Evolutionary conservation across 2,888 invertebrate genomes (phyloP).

Genomic region (Caenorhabditis sp.): DNA sequence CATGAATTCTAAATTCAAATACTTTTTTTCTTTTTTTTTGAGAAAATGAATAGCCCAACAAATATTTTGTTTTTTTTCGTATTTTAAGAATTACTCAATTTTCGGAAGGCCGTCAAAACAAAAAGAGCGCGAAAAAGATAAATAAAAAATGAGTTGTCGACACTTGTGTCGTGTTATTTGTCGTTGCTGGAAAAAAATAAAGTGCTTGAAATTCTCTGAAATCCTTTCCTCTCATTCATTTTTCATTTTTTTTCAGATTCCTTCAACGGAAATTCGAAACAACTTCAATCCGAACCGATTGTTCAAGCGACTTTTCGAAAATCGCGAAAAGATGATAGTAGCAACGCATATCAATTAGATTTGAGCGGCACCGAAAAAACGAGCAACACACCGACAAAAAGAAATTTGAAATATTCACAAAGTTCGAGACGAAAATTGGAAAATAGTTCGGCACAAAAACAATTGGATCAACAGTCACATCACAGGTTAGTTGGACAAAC

Average conservation of each 20-base stretch:
- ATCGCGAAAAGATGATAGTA: slow-evolving; percentile 32
- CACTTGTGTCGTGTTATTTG: not conserved
- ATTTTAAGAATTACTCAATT: too few species aligned
- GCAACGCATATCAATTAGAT: slow-evolving; percentile 18
- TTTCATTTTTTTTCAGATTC: slow-evolving; percentile 36
- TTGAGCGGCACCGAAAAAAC: slow-evolving; percentile 4
- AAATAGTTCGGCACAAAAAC: not conserved
- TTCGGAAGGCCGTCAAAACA: too few species aligned
- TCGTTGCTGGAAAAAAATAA: not conserved
- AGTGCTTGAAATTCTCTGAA: not conserved
- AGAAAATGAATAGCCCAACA: not conserved
- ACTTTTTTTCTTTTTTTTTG: not conserved
- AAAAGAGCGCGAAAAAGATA: too few species aligned
- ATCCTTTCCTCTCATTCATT: too few species aligned
- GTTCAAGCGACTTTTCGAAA: slow-evolving; percentile 40
- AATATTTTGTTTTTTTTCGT: not conserved
- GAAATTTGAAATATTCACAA: slow-evolving; percentile 39
- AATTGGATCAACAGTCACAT: slow-evolving; percentile 29
- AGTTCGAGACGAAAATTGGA: slow-evolving; percentile 36
- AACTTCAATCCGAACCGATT: slow-evolving; percentile 35
- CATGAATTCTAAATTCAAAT: not conserved
- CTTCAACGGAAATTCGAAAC: slow-evolving; percentile 40
- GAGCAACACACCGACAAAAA: not conserved
- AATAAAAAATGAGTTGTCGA: not conserved
- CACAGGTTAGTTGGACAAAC: slow-evolving; percentile 35